phyloP scores from a whole-genome alignment of 2,888 invertebrate genomes.

The Cataglyphis livida region DNA sequence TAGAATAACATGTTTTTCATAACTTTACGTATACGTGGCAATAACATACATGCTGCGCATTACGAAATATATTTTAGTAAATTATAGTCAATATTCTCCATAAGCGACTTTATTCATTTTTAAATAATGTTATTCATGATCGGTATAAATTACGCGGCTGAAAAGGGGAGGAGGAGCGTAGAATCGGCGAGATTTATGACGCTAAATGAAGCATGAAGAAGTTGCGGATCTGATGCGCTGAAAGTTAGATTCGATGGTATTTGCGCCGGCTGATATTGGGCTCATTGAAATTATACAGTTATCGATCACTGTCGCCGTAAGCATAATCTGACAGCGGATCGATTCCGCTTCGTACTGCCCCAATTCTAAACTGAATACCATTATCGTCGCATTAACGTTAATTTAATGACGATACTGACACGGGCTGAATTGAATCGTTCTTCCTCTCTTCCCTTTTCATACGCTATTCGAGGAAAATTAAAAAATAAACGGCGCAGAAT shows the following conservation, averaged over 20 bases:
- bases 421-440: constrained; percentile 21
- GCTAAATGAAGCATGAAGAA: constrained; percentile 52
- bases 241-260: constrained; percentile 52
- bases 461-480: not conserved
- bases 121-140: constrained; percentile 17
- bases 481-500: not conserved
- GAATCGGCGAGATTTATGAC: constrained; percentile 52
- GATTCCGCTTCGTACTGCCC: constrained; percentile 42
- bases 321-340: constrained; percentile 55
- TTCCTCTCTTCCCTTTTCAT: not conserved
- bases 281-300: constrained; percentile 57
- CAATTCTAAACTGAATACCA: constrained; percentile 54
- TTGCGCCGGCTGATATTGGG: constrained; percentile 53
- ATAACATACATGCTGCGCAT: not conserved
- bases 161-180: not conserved
- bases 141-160: constrained; percentile 18
- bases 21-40: not conserved
- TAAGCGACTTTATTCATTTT: constrained; percentile 15
- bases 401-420: constrained; percentile 49
- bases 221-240: constrained; percentile 51
- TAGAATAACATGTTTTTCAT: not conserved
- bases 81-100: constrained; percentile 23
- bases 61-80: constrained; percentile 12
- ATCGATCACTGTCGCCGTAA: constrained; percentile 53
- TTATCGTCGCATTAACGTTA: constrained; percentile 53